Base-by-base conservation (phyloP, 2,888 invertebrate species). In the Eurytoma californica region DNA sequence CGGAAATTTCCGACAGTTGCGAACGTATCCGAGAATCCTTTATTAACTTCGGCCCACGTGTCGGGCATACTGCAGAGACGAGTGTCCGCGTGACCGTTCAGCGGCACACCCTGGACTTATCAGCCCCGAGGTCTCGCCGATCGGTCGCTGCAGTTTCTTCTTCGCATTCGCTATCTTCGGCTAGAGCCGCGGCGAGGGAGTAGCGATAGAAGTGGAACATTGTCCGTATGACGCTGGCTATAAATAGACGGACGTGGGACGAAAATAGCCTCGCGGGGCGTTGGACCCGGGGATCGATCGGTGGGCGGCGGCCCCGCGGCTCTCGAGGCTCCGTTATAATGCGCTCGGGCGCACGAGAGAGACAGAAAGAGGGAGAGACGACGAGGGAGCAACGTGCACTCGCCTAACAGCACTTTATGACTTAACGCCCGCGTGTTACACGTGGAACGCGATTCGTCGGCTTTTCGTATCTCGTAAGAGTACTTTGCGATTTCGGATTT, bases 151-250 rank as follows among this genome's bases (percentile, higher is more conserved):
- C 39, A 39, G 39, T 4, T 30, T 55, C n/a, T 55, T 18, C 18
- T 18, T 55, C 16, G 16, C 55, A 7, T 9, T 16, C 20, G 5
- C 20, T 2, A n/a, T 13, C 20, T 13, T 9, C 39, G 14, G 20
- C 53, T n/a, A 13, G 60, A 47, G 58, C 20, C 9, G 57, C 55
- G 63, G 39, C 67, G 63, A 47, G 57, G 49, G 39, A 39, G 39
- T 61, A 51, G 82, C 82, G 85, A 86, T 87, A 86, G 85, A 88
- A 87, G 87, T 88, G 84, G 88, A 87, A 87, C 88, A 86, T 88
- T 88, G 86, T 88, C 85, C 86, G 84, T 86, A 84, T 82, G 84
- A 85, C 83, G 83, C 82, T 47, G 55, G 78, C 79, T 87, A 88
- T 87, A 87, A 88, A 88, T 88, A 88, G 87, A 77, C 82, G 79